Evolutionary conservation across 2,113 vertebrate genomes (phyloP), one percentile per base, ranked within the genome.

Genomic region (Esox niger): DNA sequence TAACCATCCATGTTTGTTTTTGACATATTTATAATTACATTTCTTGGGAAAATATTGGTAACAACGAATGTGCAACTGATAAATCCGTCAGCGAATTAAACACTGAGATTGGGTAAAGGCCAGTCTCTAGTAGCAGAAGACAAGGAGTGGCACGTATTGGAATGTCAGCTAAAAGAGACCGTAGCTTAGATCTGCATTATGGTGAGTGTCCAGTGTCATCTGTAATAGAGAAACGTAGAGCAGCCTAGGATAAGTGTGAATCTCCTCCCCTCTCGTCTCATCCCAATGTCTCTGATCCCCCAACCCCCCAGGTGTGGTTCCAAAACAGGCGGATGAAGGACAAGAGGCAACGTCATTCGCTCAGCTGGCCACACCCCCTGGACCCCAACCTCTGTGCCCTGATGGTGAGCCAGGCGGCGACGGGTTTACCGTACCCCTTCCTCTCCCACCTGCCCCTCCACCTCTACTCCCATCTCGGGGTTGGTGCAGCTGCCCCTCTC

Each of bases 291-390:
- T 57, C 38, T 0, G 17, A 27, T 0, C 25, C n/a, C 66, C 27
- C 58, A 2, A n/a, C n/a, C 11, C 0, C 1, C 2, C 32, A 88
- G 68, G 49, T 91, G 25, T 91, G 88, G 86, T 90, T 91, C 69
- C 91, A 92, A 78, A 91, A 92, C 79, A 35, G 84, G 63, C 80
- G 88, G 43, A 92, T 87, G 89, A 93, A 92, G 66, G 88, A 90
- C 64, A 90, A 91, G 74, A 79, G 87, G 0, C 88, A 90, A 74
- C 85, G 85, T 62, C 84, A 83, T 67, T 72, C 84, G 23, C 23
- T 90, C 56, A 76, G 79, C 9, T 90, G 87, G 86, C 72, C 82
- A 7, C 82, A 86, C 49, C 79, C 79, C 3, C 69, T 91, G 17
- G 86, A 82, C 63, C 83, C 86, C 49, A 76, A 68, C 1, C 76